Evolutionary conservation across 1,140 invertebrate species (phyloP).

Genomic region (Grapholita molesta): DNA sequence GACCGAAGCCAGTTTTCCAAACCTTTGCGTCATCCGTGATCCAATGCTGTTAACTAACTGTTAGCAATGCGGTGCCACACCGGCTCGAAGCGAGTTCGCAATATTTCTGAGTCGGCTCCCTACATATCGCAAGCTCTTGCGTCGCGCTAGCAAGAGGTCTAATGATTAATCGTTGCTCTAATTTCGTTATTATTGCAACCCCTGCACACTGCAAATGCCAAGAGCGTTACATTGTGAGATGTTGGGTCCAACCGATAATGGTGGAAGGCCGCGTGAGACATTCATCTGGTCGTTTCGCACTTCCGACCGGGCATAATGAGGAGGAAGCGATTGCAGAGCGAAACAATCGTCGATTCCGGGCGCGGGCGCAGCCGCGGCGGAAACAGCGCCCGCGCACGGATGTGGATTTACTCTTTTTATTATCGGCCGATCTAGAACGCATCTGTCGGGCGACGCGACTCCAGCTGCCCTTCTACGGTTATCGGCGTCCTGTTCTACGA

Average conservation of each 20-base stretch:
- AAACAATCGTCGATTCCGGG: constrained; percentile 69
- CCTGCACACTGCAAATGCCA: constrained; percentile 19
- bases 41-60: constrained; percentile 55
- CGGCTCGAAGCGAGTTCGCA: constrained; percentile 47
- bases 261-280: constrained; percentile 21
- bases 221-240: neutral
- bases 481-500: constrained; percentile 47
- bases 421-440: constrained; percentile 66
- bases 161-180: constrained; percentile 57
- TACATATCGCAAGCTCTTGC: constrained; percentile 71
- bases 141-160: constrained; percentile 47
- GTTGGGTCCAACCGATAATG: neutral
- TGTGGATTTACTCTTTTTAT: constrained; percentile 68
- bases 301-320: constrained; percentile 64
- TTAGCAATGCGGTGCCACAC: constrained; percentile 48
- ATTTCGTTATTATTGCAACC: constrained; percentile 42
- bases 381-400: constrained; percentile 63
- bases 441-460: constrained; percentile 64
- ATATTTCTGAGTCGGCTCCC: constrained; percentile 42
- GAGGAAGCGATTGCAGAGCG: constrained; percentile 64
- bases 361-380: constrained; percentile 50
- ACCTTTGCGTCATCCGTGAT: constrained; percentile 53
- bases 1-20: constrained; percentile 47
- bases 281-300: constrained; percentile 48
- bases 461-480: constrained; percentile 66